Evolutionary conservation across 2,888 invertebrate species (phyloP).

Genomic region (Schrankia costaestrigalis): DNA sequence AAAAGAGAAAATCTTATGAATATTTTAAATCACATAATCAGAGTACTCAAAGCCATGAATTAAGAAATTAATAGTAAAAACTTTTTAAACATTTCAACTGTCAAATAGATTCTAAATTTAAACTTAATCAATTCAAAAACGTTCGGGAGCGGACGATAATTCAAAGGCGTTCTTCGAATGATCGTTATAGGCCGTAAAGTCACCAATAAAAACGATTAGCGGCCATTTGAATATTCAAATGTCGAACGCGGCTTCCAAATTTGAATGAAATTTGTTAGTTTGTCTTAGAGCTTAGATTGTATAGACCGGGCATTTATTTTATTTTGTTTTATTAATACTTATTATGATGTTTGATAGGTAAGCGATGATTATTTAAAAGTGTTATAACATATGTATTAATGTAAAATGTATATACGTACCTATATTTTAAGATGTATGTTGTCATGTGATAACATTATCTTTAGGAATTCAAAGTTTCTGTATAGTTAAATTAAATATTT

Average conservation of each 20-base stretch:
- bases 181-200: conserved; percentile 74
- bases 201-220: conserved; percentile 76
- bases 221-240: conserved; percentile 70
- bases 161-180: conserved; percentile 55
- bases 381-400: too few relatives aligned
- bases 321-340: conserved; percentile 2
- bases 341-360: neutral
- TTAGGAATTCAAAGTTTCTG: too few relatives aligned
- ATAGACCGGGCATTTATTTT: conserved; percentile 17
- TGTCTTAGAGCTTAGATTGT: conserved; percentile 10
- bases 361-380: too few relatives aligned
- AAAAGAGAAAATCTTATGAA: too few relatives aligned
- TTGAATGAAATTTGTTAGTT: conserved; percentile 48
- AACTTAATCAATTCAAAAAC: conserved; percentile 17
- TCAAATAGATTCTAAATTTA: conserved; percentile 23
- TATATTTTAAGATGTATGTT: too few relatives aligned
- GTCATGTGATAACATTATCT: too few relatives aligned
- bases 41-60: too few relatives aligned
- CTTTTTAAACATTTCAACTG: conserved; percentile 4
- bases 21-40: too few relatives aligned
- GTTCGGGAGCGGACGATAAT: conserved; percentile 44
- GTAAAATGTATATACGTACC: too few relatives aligned
- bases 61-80: too few relatives aligned
- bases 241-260: conserved; percentile 55
- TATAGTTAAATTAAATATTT: too few relatives aligned